Evolutionary conservation across 2,888 invertebrate species (phyloP).

Genomic region (Gonocerus acuteangulatus): DNA sequence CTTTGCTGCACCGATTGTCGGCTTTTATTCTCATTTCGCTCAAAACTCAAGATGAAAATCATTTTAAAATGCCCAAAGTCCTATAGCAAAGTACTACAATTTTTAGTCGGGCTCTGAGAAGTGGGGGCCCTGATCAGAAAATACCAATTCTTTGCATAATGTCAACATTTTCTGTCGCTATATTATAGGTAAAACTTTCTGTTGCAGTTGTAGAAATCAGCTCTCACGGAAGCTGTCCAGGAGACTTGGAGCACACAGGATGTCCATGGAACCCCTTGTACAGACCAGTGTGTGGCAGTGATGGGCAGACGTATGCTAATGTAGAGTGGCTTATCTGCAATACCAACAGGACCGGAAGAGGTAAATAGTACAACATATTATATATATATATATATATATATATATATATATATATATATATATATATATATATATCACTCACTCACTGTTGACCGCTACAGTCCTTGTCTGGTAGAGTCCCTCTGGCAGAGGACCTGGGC

Average conservation of each 20-base stretch:
- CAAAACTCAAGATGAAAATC: too few species aligned
- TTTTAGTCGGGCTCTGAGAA: too few species aligned
- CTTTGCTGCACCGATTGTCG: too few species aligned
- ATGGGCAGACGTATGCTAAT: conserved; percentile 33
- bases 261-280: conserved; percentile 32
- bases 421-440: background rate
- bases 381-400: background rate
- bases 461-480: too few species aligned
- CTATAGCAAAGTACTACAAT: too few species aligned
- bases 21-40: too few species aligned
- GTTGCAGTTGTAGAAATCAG: conserved; percentile 14
- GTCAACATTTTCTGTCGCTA: too few species aligned
- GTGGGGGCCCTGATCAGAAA: too few species aligned
- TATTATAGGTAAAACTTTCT: too few species aligned
- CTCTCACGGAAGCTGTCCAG: conserved; percentile 15
- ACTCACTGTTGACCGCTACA: background rate
- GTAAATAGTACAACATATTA: background rate
- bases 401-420: conserved; percentile 6
- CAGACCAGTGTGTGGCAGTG: conserved; percentile 29
- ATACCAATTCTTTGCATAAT: too few species aligned
- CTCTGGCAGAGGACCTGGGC: too few species aligned
- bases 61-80: too few species aligned
- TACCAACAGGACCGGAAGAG: conserved; percentile 15
- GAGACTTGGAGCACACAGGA: background rate
- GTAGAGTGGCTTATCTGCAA: conserved; percentile 27